Evolutionary conservation across 2,797 vertebrate genomes (phyloP), one percentile per base, ranked within the genome.

Genomic region (Malacoraja senta): DNA sequence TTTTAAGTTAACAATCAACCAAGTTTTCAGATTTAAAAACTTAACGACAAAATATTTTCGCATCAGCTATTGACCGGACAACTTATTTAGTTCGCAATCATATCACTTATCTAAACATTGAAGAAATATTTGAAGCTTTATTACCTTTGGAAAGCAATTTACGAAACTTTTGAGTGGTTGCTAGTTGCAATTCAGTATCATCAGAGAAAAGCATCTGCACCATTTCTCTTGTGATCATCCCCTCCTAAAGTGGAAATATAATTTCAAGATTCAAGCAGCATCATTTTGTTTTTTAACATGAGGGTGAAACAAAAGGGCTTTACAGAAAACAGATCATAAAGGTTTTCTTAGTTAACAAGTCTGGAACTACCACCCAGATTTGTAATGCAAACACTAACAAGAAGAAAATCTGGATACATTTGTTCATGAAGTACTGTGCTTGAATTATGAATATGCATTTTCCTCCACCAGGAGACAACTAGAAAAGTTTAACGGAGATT

Each of bases 61-160:
- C 13, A 76, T 26, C 21, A 38, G 38, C 26, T 44, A 35, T 35
- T 38, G 19, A 4, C 17, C 88, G 13, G 65, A 72, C 17, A 91
- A 44, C 17, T 12, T 63, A n/a, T 86, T 86, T 4, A 65, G 4
- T 63, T 29, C 12, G 65, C 19, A 38, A 91, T 91, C 32, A 91
- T 19, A 72, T 74, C 35, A 44, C 26, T 24, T 24, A 72, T 44
- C 35, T 83, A 24, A 44, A 83, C 21, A 83, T 21, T 53, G 29
- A 77, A 77, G 71, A 13, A 77, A 32, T 29, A 12, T 68, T 4
- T 32, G 35, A 91, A 29, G 6, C 32, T 72, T 38, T 86, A 71
- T 93, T 96, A 99, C 99, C 99, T 98, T 99, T 99, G 94, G 98
- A 99, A 94, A 99, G 98, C 58, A 99, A 95, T 95, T 99, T 99